Conservation (phyloP, 2,888 invertebrate species). For the Drosophila quinaria region DNA sequence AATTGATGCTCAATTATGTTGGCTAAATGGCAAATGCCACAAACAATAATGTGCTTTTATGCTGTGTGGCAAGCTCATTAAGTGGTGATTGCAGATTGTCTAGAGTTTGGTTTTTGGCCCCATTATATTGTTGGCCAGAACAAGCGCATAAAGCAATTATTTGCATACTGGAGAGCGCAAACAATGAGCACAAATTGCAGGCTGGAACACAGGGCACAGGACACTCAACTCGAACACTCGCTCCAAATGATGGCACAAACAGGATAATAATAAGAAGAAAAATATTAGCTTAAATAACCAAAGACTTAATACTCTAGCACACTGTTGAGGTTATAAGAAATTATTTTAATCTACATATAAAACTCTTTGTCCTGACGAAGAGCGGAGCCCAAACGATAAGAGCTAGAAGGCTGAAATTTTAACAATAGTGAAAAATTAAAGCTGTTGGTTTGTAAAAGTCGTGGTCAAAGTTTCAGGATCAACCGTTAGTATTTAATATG, state of each 20-base stretch:
- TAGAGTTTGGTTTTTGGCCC: slow-evolving; percentile 32
- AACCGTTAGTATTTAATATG: no score
- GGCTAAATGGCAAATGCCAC: slow-evolving; percentile 31
- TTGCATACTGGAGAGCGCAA: slow-evolving; percentile 64
- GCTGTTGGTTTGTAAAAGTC: no score
- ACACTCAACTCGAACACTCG: slow-evolving; percentile 10
- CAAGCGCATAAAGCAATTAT: slow-evolving; percentile 76
- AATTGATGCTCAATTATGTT: slow-evolving; percentile 67
- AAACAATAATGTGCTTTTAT: slow-evolving; percentile 11
- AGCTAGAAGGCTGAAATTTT: no score
- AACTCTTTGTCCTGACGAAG: no score
- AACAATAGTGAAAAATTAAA: no score
- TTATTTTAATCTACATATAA: neutral
- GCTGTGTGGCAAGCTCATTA: slow-evolving; percentile 62
- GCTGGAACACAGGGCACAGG: slow-evolving; percentile 12
- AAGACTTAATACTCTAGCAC: neutral
- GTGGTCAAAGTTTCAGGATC: no score
- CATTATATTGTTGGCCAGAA: slow-evolving; percentile 55
- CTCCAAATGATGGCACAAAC: slow-evolving; percentile 37
- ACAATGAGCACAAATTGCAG: slow-evolving; percentile 74
- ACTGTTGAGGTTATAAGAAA: neutral
- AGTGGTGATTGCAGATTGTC: slow-evolving; percentile 57
- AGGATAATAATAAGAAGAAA: slow-evolving; percentile 30
- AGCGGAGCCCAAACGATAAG: no score
- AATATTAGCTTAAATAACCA: neutral